Conservation (phyloP, 2,888 invertebrate genomes). For the Encarsia formosa region DNA sequence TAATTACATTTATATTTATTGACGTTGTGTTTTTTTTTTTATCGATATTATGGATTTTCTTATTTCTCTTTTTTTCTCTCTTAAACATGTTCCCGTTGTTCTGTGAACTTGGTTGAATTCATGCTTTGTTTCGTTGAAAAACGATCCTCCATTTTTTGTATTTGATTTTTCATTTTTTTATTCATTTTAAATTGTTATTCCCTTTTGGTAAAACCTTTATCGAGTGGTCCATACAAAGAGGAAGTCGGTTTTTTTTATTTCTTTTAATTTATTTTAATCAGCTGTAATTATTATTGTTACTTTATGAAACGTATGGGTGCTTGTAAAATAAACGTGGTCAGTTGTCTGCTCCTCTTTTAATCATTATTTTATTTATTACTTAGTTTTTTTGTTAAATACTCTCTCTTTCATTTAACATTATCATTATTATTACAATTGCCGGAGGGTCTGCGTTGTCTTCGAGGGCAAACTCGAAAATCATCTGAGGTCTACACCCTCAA, state of each 20-base stretch:
- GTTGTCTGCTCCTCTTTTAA: slow-evolving; percentile 28
- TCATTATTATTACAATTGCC: slow-evolving; percentile 33
- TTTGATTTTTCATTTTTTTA: no score
- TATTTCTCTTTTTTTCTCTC: not conserved
- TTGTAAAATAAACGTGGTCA: slow-evolving; percentile 28
- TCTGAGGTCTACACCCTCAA: slow-evolving; percentile 39
- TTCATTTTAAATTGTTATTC: no score
- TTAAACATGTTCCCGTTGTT: slow-evolving; percentile 26
- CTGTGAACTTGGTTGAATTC: slow-evolving; percentile 27
- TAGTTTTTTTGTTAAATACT: no score
- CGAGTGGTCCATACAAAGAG: slow-evolving; percentile 28
- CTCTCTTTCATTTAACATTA: no score
- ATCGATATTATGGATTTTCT: no score
- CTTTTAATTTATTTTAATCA: slow-evolving; percentile 7
- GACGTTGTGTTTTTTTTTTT: slow-evolving; percentile 19
- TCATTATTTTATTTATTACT: no score
- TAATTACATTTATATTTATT: no score
- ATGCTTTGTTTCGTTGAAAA: slow-evolving; percentile 28
- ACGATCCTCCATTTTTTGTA: slow-evolving; percentile 29
- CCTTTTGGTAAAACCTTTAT: slow-evolving; percentile 10
- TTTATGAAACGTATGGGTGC: slow-evolving; percentile 24
- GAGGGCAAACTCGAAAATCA: slow-evolving; percentile 40
- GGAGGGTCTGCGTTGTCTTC: slow-evolving; percentile 40
- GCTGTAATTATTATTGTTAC: slow-evolving; percentile 1
- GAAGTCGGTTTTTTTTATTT: slow-evolving; percentile 26